Base-by-base conservation (phyloP, 2,888 invertebrate genomes). In the Cephus nigrinus region DNA sequence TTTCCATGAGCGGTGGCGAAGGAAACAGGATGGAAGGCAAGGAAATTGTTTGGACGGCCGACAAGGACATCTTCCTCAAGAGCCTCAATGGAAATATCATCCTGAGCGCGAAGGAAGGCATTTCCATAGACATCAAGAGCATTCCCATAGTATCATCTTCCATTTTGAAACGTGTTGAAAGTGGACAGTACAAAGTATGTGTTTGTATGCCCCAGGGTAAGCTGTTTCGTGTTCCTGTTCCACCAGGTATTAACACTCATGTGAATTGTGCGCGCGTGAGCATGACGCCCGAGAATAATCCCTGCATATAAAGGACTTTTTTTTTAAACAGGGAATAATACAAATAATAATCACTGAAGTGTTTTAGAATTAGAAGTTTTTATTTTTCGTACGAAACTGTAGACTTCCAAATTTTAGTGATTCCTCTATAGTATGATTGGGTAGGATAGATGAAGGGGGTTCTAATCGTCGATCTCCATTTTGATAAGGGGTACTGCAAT, bases 181-280 rank as follows among this genome's bases (percentile, higher is more conserved):
- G 92, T 79, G 91, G 94, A 0, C 97, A 97, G 89, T 98, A 95
- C 86, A 97, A 98, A 90, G 94, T 98, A 1, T 98, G 98, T 85
- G 95, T 97, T 1, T 98, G 98, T 87, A 97, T 97, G 96, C 97
- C 97, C 0, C 95, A 96, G 82, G 98, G 97, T 0, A 96, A 96
- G 85, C 89, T 98, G 75, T 98, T 97, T 88, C 93, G 95, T 80
- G 94, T 98, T 5, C 95, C 96, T 0, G 94, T 96, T 0, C 94
- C 95, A 0, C 93, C 93, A 0, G 94, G 94, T 0, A 92, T 87
- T 5, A 91, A 89, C 78, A 86, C 90, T 15, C 92, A 91, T 74
- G 93, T 94, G 0, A 94, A 93, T 68, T 96, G 96, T 87, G 93
- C 94, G 0, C 94, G 94, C 87, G 92, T 95, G 31, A 94, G 94